A percentile compares a stretch with the other conserved stretches of the same genome.
phyloP scores from a whole-genome alignment of 1,140 invertebrate species.

The Andrena cerasifolii region DNA sequence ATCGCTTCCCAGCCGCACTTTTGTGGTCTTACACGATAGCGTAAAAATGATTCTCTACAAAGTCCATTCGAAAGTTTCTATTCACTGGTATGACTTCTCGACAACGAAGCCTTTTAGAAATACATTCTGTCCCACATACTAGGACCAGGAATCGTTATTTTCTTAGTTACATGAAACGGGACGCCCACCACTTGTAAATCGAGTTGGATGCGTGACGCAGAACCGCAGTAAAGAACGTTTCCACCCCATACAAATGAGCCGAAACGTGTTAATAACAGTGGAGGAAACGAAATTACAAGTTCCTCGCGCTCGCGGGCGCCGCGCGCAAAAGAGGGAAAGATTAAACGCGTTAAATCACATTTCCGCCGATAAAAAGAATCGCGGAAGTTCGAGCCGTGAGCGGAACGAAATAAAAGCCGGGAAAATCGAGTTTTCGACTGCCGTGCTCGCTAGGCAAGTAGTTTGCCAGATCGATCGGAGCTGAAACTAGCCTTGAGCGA shows the following conservation, averaged over 20 bases:
- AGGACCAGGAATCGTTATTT: too few species aligned
- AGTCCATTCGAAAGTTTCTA: too few species aligned
- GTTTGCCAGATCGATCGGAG: slow-evolving; percentile 65
- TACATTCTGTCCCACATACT: too few species aligned
- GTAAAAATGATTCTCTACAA: too few species aligned
- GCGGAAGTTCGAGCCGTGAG: slow-evolving; percentile 32
- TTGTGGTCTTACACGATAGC: too few species aligned
- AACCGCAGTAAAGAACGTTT: background rate
- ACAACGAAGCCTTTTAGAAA: too few species aligned
- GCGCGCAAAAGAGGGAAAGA: background rate
- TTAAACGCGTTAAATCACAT: slow-evolving; percentile 27
- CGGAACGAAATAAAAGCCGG: slow-evolving; percentile 58
- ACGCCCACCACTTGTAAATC: too few species aligned
- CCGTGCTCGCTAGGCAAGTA: slow-evolving; percentile 49
- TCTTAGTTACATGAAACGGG: too few species aligned
- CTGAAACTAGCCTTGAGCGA: slow-evolving; percentile 58
- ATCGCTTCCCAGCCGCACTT: too few species aligned
- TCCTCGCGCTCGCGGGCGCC: background rate
- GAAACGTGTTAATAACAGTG: background rate
- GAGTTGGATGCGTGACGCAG: background rate
- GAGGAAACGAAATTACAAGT: slow-evolving; percentile 10
- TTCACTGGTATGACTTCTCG: too few species aligned
- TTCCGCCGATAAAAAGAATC: slow-evolving; percentile 35
- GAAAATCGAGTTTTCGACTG: slow-evolving; percentile 54
- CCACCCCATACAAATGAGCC: too few species aligned